Conservation (phyloP, 2,797 vertebrate genomes). For the Eulemur coronatus region DNA sequence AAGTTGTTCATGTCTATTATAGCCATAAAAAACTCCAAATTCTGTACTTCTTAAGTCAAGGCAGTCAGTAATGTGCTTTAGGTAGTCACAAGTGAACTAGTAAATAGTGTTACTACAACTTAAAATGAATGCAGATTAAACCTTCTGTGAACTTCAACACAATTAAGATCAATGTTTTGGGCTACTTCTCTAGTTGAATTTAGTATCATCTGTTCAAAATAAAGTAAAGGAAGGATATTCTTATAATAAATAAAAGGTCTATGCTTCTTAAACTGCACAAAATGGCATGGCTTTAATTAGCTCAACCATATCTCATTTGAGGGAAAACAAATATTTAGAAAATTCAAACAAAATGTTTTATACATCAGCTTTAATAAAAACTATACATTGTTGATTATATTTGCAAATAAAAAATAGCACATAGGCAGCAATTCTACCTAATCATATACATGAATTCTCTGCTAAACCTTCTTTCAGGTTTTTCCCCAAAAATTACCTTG, state of each 20-base stretch:
- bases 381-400: neutral
- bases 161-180: neutral
- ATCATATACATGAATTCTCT: neutral
- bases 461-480: neutral
- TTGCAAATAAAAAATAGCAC: neutral
- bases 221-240: neutral
- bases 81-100: neutral
- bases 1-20: conserved; percentile 6
- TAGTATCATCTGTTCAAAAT: neutral
- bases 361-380: neutral
- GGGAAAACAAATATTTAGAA: neutral
- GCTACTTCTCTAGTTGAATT: neutral
- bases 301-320: neutral
- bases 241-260: neutral
- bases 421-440: neutral
- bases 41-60: conserved; percentile 21
- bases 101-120: neutral
- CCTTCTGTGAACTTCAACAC: neutral
- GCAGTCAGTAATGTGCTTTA: neutral
- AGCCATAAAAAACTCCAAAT: neutral
- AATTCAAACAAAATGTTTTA: neutral
- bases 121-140: conserved; percentile 19
- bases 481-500: neutral
- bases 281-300: neutral
- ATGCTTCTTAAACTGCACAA: neutral